Percentiles rank a stretch among this genome's conserved stretches.
Conservation (phyloP, 2,888 invertebrate species). For the Reticulitermes lucifugus region DNA sequence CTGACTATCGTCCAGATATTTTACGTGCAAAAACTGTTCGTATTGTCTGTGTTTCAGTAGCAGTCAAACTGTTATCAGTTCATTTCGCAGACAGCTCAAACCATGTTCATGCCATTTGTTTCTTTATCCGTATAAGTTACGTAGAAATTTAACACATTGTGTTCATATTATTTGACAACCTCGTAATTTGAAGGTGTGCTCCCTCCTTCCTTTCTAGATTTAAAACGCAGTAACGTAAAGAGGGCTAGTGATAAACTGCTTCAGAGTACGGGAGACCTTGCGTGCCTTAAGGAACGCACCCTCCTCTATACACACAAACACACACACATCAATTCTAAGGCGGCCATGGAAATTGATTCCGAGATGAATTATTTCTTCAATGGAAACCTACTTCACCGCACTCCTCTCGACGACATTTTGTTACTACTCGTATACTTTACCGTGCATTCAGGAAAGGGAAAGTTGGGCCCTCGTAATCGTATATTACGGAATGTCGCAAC, state of each 20-base stretch:
- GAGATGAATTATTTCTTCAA: conserved; percentile 29
- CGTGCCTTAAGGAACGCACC: conserved; percentile 5
- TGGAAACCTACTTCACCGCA: background rate
- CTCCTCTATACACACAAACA: background rate
- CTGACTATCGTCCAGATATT: too few species aligned
- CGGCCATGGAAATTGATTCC: conserved; percentile 28
- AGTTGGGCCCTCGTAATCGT: too few species aligned
- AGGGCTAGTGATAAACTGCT: conserved; percentile 10
- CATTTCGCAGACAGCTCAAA: too few species aligned
- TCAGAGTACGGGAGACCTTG: background rate
- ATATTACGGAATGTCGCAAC: too few species aligned
- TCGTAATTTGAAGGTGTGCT: background rate
- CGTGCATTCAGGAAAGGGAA: too few species aligned
- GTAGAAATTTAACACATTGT: too few species aligned
- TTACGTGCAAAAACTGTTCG: too few species aligned
- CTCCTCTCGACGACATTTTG: background rate
- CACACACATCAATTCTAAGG: conserved; percentile 10
- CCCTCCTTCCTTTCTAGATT: background rate
- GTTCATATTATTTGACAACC: background rate
- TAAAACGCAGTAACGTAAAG: background rate
- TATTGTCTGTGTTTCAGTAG: too few species aligned
- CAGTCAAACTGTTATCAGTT: too few species aligned
- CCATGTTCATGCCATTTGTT: too few species aligned
- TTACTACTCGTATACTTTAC: too few species aligned
- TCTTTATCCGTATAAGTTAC: too few species aligned